Evolutionary conservation across 1,140 invertebrate species (phyloP), one percentile per base, ranked within the genome.

Genomic region (Metopolophium dirhodum): DNA sequence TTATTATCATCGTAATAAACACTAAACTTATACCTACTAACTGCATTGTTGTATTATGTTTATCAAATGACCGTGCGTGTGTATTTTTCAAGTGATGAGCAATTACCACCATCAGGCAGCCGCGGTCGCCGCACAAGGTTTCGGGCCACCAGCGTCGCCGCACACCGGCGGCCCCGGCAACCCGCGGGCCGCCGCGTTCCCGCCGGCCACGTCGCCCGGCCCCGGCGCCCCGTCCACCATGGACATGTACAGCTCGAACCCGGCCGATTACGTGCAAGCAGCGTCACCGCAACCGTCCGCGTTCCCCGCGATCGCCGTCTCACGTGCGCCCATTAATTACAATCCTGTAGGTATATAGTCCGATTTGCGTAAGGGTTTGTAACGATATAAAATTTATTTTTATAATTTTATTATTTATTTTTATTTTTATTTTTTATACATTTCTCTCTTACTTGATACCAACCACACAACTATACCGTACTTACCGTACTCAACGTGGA

Each of bases 101-200:
- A 99, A 98, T 96, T 98, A 99, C 96, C 98, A 94, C 77, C 91
- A 97, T 95, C 97, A 97, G 37, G 97, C 97, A 94, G 97, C 97
- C 83, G 97, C 97, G 85, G 97, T 97, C 94, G 97, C 97, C 90
- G 97, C 96, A 86, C 95, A 96, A 94, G 97, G 97, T 86, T 97
- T 97, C 94, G 98, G 97, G 94, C 97, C 97, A 93, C 97, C 97
- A 86, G 96, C 97, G 77, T 97, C 97, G 93, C 97, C 97, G 77
- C 96, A 96, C 94, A 95, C 93, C 94, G 96, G 96, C 95, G 95
- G 97, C 95, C 96, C 96, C 93, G 96, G 96, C n/a, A 98, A 98
- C 96, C 97, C 98, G 47, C 97, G 98, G 41, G 97, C 98, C n/a
- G 97, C 98, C 94, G 98, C 98, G 95, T 98, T 98, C 96, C 97